These are phyloP conservation scores for Thumatha senex DNA, from an alignment of 2,888 invertebrate genomes.

Conservation along the genomic window DNA sequence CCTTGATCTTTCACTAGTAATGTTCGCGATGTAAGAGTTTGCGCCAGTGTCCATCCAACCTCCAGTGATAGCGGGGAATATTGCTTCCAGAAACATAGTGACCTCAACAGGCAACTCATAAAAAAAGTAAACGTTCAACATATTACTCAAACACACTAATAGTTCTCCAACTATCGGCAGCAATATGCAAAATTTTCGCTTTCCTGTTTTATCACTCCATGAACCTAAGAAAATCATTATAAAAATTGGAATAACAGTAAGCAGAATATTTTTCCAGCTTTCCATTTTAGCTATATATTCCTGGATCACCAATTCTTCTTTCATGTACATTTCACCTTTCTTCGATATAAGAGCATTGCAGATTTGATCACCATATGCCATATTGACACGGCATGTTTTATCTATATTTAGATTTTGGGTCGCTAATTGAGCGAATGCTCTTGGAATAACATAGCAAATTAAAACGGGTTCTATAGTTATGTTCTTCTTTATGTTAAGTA, in stretches of 20 bases:
- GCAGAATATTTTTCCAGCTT: slow-evolving; percentile 80
- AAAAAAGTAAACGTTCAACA: slow-evolving; percentile 18
- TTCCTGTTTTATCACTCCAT: slow-evolving; percentile 30
- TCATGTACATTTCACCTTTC: slow-evolving; percentile 85
- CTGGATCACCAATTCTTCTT: slow-evolving; percentile 85
- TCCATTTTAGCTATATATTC: slow-evolving; percentile 80
- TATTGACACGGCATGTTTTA: slow-evolving; percentile 92
- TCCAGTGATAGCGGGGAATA: slow-evolving; percentile 80
- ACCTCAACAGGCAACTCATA: slow-evolving; percentile 71
- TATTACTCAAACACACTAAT: slow-evolving; percentile 63
- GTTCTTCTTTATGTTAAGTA: slow-evolving; percentile 76
- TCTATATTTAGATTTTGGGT: slow-evolving; percentile 75
- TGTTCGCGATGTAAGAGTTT: slow-evolving; percentile 84
- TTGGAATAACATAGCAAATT: slow-evolving; percentile 85
- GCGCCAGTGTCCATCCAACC: slow-evolving; percentile 81
- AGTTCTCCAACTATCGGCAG: slow-evolving; percentile 81
- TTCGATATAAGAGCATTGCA: slow-evolving; percentile 89
- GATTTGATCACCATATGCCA: slow-evolving; percentile 86
- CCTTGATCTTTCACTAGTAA: slow-evolving; percentile 79
- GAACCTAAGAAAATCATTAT: slow-evolving; percentile 77
- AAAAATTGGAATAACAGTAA: slow-evolving; percentile 80
- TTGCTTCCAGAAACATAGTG: slow-evolving; percentile 76
- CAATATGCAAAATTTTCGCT: slow-evolving; percentile 47
- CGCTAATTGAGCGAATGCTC: slow-evolving; percentile 86
- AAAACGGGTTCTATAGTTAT: slow-evolving; percentile 87